phyloP scores from a whole-genome alignment of 2,797 vertebrate genomes.

The Sebastes matsubarae region DNA sequence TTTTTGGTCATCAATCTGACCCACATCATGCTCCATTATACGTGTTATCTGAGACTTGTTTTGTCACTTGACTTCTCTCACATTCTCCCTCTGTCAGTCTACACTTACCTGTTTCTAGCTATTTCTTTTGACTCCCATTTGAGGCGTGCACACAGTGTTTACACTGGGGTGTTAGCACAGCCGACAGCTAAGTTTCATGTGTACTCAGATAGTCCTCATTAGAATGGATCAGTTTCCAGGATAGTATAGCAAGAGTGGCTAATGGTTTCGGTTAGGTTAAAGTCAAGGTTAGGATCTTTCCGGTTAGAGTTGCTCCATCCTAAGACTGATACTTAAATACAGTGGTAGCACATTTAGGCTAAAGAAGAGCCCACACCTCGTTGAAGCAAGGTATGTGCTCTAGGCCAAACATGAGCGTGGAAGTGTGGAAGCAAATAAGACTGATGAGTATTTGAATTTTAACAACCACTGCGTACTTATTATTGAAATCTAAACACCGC shows the following conservation, averaged over 20 bases:
- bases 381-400: neutral
- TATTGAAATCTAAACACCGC: no score
- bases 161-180: neutral
- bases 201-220: neutral
- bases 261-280: neutral
- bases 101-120: neutral
- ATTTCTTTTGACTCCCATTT: neutral
- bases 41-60: conserved; percentile 16
- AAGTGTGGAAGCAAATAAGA: neutral
- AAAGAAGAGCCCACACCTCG: neutral
- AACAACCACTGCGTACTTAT: no score
- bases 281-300: neutral
- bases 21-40: neutral
- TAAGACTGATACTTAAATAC: neutral
- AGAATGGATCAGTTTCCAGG: neutral
- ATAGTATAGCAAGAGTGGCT: neutral
- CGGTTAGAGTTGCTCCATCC: no score
- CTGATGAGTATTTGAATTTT: neutral
- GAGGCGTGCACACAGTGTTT: conserved; percentile 4
- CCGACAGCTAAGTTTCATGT: neutral
- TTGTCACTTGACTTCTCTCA: neutral
- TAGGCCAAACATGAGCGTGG: neutral
- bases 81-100: neutral
- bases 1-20: neutral
- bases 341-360: neutral